A percentile compares a stretch with the other conserved stretches of the same genome.
Conservation (phyloP, 2,113 vertebrate genomes). For the Zootoca vivipara region DNA sequence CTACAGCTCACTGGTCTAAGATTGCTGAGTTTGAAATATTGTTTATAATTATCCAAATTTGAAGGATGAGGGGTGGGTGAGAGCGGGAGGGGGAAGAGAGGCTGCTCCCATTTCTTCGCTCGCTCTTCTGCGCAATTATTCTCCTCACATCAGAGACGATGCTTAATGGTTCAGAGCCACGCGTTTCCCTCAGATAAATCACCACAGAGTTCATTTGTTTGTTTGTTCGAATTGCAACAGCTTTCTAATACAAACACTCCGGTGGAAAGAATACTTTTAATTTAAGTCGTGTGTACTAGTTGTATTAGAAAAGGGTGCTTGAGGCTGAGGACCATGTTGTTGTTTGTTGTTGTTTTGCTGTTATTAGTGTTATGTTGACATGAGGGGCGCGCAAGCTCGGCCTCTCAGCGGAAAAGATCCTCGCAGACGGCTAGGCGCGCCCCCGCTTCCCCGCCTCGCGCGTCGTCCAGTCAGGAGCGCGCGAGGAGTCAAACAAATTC, state of each 20-base stretch:
- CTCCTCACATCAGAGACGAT: constrained; percentile 15
- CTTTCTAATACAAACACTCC: constrained; percentile 24
- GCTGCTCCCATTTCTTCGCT: constrained; percentile 32
- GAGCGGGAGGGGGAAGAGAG: constrained; percentile 61
- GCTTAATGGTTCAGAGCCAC: constrained; percentile 59
- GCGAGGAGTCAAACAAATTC: no score
- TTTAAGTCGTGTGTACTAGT: no score
- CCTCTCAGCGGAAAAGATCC: no score
- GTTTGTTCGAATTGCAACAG: neutral
- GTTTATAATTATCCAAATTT: constrained; percentile 59
- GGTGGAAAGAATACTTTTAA: neutral
- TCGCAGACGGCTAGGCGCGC: no score
- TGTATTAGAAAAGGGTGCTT: no score
- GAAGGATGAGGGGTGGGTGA: no score
- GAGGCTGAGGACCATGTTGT: no score
- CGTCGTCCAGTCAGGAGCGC: neutral
- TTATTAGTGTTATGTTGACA: no score
- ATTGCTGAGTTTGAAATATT: constrained; percentile 72
- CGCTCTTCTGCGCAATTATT: neutral
- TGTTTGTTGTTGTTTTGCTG: no score
- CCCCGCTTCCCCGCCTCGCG: neutral
- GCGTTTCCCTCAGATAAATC: constrained; percentile 63
- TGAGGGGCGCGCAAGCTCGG: no score
- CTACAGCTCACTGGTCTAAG: constrained; percentile 62
- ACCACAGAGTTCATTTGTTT: neutral